Conservation (phyloP, 2,888 invertebrate genomes). For the Drosophila parthenogenetica region DNA sequence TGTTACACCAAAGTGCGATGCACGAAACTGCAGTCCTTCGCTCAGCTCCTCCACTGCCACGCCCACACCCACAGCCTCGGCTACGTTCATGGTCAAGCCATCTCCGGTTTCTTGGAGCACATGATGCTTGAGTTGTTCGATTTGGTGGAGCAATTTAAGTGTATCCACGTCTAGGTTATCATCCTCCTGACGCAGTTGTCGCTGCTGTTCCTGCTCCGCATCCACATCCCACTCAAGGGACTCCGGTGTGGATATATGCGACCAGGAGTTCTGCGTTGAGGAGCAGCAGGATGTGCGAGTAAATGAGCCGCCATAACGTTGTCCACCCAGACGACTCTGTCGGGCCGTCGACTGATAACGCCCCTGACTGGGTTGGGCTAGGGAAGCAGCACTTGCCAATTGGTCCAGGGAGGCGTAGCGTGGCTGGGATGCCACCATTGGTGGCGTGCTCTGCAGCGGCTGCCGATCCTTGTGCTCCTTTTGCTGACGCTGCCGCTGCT, state of each 20-base stretch:
- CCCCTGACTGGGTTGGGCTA: conserved; percentile 37
- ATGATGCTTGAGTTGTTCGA: conserved; percentile 88
- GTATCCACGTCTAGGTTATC: conserved; percentile 88
- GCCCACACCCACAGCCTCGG: conserved; percentile 17
- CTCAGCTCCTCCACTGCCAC: conserved; percentile 59
- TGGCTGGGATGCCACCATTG: conserved; percentile 27
- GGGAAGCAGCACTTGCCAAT: conserved; percentile 58
- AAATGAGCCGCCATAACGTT: conserved; percentile 71
- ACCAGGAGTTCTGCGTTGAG: conserved; percentile 86
- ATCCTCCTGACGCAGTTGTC: conserved; percentile 84
- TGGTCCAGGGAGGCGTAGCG: conserved; percentile 73
- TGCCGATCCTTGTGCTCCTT: conserved; percentile 30
- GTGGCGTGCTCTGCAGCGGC: conserved; percentile 36
- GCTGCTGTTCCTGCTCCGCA: conserved; percentile 83
- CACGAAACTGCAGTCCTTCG: conserved; percentile 59
- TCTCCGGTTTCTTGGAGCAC: conserved; percentile 89
- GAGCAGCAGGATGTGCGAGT: conserved; percentile 85
- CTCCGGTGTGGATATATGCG: conserved; percentile 88
- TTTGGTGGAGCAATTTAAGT: conserved; percentile 88
- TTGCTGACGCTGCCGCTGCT: conserved; percentile 57
- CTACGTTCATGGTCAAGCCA: conserved; percentile 63
- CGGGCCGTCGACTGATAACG: conserved; percentile 45
- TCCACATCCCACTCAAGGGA: conserved; percentile 90
- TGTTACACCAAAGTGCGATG: conserved; percentile 54
- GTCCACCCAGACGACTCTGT: conserved; percentile 44